Base-by-base conservation (phyloP, 2,888 invertebrate genomes). In the Lacanobia wlatinum region DNA sequence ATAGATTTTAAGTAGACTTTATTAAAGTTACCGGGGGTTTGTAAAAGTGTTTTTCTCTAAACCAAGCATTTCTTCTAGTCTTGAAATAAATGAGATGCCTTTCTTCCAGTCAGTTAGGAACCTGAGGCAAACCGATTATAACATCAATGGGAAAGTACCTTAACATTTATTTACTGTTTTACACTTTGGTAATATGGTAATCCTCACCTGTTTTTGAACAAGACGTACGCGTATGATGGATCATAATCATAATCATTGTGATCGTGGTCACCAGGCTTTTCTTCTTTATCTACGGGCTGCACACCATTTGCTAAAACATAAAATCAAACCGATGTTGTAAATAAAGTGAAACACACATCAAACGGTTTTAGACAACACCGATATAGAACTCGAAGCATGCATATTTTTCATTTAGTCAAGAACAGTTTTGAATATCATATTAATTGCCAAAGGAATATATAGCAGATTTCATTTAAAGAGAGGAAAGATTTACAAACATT, bases 141-240 rank as follows among this genome's bases (percentile, higher is more conserved):
- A 81, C 79, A 66, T 87, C 76, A 85, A 72, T 70, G 76, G 71
- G 75, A 66, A 81, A 74, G 66, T 60, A 80, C 67, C 74, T 62
- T 73, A 62, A 70, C 90, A 93, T 61, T 69, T 66, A 71, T 61
- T 62, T 60, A 52, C 28, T 71, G 21, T 61, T 63, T 66, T 21
- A 48, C 1, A 38, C 14, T 46, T 53, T 70, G 21, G 50, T 58
- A 50, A 62, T 71, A 40, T 56, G n/a, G 58, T 60, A 70, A 53
- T 34, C 65, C 83, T 96, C 95, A 98, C 97, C 97, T 97, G 89
- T 98, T 97, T 89, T 97, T 97, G 78, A 98, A 97, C 84, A 97
- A 96, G 76, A 99, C 97, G 91, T 98, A 98, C 4, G 98, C 97
- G 89, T 97, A 98, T 84, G 98, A 98, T 28, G 98, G 97, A 88